Evolutionary conservation across 1,140 invertebrate genomes (phyloP).

Genomic region (Leptopilina boulardi): DNA sequence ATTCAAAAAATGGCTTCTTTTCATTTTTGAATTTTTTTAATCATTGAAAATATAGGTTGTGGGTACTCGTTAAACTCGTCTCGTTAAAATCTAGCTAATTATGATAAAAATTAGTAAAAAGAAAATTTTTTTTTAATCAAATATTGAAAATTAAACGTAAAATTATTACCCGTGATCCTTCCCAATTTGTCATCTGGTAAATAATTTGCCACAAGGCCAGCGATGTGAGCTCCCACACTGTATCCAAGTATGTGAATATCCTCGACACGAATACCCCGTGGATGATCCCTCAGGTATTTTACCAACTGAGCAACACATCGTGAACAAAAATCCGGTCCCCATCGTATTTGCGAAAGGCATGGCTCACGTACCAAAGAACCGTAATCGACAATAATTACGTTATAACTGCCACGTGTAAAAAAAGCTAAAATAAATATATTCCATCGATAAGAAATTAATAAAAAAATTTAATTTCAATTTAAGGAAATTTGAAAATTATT

Average conservation of each 20-base stretch:
- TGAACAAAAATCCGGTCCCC: conserved; percentile 87
- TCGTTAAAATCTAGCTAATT: background rate
- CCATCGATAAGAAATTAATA: background rate
- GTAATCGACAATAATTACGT: conserved; percentile 92
- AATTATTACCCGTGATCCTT: conserved; percentile 83
- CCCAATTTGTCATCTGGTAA: conserved; percentile 83
- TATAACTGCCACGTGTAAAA: conserved; percentile 87
- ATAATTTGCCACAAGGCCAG: conserved; percentile 87
- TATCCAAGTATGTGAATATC: conserved; percentile 88
- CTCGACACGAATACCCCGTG: conserved; percentile 83
- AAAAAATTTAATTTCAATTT: background rate
- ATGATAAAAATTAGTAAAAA: background rate
- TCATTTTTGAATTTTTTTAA: background rate
- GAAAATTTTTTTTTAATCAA: background rate
- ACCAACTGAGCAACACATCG: conserved; percentile 88
- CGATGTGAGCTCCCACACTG: conserved; percentile 90
- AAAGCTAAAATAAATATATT: conserved; percentile 78
- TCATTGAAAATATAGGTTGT: background rate
- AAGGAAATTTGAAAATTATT: too few relatives aligned
- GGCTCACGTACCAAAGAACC: conserved; percentile 87
- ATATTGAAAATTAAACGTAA: too few relatives aligned
- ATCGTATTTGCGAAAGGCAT: conserved; percentile 88
- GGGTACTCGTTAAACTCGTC: background rate
- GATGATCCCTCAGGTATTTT: conserved; percentile 86
- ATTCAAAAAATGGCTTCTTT: background rate